Percentiles rank a stretch among this genome's conserved stretches.
Conservation (phyloP, 2,888 invertebrate species). For the Mythimna impura region DNA sequence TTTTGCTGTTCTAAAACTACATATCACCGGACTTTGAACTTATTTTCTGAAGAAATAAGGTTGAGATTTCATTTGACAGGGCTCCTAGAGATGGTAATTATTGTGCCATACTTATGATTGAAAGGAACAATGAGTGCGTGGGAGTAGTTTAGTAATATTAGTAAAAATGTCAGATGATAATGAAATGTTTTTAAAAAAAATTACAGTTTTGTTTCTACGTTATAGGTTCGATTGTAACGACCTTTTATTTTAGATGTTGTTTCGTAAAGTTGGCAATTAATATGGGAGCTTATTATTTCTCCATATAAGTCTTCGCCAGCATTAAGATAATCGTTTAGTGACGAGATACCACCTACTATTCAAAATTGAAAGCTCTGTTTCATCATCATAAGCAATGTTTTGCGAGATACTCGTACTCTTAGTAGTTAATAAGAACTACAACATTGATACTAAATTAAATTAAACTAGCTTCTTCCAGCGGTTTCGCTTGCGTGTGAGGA, state of each 20-base stretch:
- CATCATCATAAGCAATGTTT: neutral
- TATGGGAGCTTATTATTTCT: constrained; percentile 24
- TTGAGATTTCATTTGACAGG: constrained; percentile 6
- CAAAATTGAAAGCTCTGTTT: neutral
- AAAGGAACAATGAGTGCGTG: constrained; percentile 79
- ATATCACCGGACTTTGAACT: neutral
- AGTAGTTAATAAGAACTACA: neutral
- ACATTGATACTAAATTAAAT: no score
- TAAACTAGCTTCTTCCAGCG: no score
- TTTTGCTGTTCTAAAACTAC: constrained; percentile 45
- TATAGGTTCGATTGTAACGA: constrained; percentile 53
- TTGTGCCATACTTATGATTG: constrained; percentile 63
- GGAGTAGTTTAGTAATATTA: constrained; percentile 79
- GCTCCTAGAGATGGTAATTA: constrained; percentile 33
- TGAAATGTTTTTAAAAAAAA: constrained; percentile 66
- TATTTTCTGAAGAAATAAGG: neutral
- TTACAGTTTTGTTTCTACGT: constrained; percentile 58
- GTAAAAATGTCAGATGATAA: constrained; percentile 78
- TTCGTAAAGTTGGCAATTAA: constrained; percentile 34
- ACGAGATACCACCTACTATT: neutral
- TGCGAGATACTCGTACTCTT: no score
- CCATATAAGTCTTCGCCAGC: neutral
- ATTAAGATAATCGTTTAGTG: neutral
- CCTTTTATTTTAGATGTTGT: constrained; percentile 45
- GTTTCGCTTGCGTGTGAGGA: no score